Base-by-base conservation (phyloP, 2,113 vertebrate species). In the Anas platyrhynchos region DNA sequence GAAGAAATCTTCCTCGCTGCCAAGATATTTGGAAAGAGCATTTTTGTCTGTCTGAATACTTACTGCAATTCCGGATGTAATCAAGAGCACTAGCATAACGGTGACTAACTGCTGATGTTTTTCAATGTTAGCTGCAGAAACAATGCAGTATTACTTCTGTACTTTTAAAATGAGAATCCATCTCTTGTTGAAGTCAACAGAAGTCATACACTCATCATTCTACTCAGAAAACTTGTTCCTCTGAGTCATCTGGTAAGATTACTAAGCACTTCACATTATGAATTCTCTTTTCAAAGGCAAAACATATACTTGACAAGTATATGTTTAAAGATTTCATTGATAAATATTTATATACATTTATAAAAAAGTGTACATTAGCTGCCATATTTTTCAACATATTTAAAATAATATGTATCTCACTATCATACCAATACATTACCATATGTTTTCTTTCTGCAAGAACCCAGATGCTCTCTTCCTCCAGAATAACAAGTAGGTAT, bases 321-420 rank as follows among this genome's bases (percentile, higher is more conserved):
- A 59, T 62, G 85, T 93, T 89, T 90, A 58, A 83, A 58, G 85
- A 91, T 91, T 74, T 73, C 9, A 91, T 38, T 92, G 55, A 83
- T 92, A 96, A 98, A 93, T 91, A 86, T 95, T 93, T 94, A 92
- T 50, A 93, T 91, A 56, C 9, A 18, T 83, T 94, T 86, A 74
- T 69, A 69, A 95, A 90, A 83, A 91, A 89, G 36, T 78, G 78
- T 61, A 56, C 34, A 41, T 75, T 94, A 82, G 62, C 25, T 75
- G 48, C 43, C 88, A 83, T 86, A 88, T 93, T 96, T 97, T 94
- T 96, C 36, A 96, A 73, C 85, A 94, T 95, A 95, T 90, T 97
- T 93, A 95, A 93, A 91, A 68, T 15, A 91, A 68, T 59, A 68
- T 91, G 43, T 59, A 88, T 67, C 21, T 95, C 59, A 63, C 20